Evolutionary conservation across 2,113 vertebrate genomes (phyloP).

Genomic region (Corydoras maculifer): DNA sequence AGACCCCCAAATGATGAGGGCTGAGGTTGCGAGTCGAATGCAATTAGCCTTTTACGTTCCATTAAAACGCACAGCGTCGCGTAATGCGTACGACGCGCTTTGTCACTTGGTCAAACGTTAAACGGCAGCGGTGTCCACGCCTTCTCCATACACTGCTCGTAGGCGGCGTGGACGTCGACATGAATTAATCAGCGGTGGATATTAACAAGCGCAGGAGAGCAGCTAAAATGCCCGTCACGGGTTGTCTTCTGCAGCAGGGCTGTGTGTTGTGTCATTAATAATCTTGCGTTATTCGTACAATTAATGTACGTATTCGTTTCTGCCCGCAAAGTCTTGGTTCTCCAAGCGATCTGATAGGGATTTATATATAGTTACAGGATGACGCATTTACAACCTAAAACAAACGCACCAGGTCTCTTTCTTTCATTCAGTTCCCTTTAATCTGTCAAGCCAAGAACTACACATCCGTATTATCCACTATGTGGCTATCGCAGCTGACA

Average conservation of each 20-base stretch:
- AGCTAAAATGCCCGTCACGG: not conserved
- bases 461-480: slow-evolving; percentile 7
- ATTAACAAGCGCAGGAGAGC: not conserved
- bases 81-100: slow-evolving; percentile 55
- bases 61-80: slow-evolving; percentile 55
- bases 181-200: not conserved
- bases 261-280: not conserved
- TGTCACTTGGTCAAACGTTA: slow-evolving; percentile 47
- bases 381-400: not conserved
- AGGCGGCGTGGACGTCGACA: not conserved
- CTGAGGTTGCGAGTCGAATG: slow-evolving; percentile 60
- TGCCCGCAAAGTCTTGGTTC: not conserved
- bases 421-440: slow-evolving; percentile 2
- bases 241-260: not conserved
- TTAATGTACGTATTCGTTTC: not conserved
- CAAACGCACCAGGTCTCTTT: not conserved
- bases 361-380: not conserved
- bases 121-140: slow-evolving; percentile 28
- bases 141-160: not conserved
- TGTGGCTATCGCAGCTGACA: slow-evolving; percentile 9
- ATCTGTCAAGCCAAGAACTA: slow-evolving; percentile 6
- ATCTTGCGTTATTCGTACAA: not conserved
- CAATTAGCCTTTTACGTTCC: slow-evolving; percentile 72
- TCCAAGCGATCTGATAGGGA: not conserved
- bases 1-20: slow-evolving; percentile 51